A percentile compares a stretch with the other conserved stretches of the same genome.
Evolutionary conservation across 1,140 invertebrate species (phyloP).

Genomic region (Thaumatotibia leucotreta): DNA sequence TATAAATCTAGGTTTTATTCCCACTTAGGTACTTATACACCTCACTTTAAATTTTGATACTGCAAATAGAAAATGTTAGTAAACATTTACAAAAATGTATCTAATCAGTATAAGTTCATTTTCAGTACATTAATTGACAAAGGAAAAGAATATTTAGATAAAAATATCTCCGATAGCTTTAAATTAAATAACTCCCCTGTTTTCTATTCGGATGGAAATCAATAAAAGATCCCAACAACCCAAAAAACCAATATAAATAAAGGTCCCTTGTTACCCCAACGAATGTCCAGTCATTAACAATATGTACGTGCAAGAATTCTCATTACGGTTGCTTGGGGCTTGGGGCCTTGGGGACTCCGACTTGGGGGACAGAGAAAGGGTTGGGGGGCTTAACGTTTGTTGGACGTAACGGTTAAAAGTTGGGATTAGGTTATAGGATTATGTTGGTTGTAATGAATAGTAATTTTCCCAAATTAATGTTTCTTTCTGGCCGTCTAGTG

Average conservation of each 20-base stretch:
- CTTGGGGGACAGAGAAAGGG: constrained; percentile 24
- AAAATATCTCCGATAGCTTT: too few species aligned
- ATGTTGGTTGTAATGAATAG: background rate
- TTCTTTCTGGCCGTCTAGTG: too few species aligned
- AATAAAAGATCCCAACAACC: background rate
- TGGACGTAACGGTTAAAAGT: background rate
- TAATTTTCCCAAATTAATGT: too few species aligned
- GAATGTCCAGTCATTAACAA: constrained; percentile 23
- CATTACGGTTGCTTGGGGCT: constrained; percentile 23
- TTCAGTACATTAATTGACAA: too few species aligned
- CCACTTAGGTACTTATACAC: too few species aligned
- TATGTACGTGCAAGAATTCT: constrained; percentile 27
- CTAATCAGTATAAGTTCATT: too few species aligned
- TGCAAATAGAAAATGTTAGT: too few species aligned
- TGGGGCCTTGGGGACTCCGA: constrained; percentile 24
- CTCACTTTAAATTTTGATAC: too few species aligned
- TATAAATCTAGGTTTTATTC: too few species aligned
- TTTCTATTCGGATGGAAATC: background rate
- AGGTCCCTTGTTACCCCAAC: background rate
- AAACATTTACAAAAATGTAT: too few species aligned
- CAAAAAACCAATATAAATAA: constrained; percentile 9
- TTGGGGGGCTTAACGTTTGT: constrained; percentile 15
- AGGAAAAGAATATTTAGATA: too few species aligned
- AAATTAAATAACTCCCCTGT: background rate
- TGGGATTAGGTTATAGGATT: background rate